These are phyloP conservation scores for Caranx melampygus DNA, from an alignment of 2,113 vertebrate genomes.

Conservation along the genomic window DNA sequence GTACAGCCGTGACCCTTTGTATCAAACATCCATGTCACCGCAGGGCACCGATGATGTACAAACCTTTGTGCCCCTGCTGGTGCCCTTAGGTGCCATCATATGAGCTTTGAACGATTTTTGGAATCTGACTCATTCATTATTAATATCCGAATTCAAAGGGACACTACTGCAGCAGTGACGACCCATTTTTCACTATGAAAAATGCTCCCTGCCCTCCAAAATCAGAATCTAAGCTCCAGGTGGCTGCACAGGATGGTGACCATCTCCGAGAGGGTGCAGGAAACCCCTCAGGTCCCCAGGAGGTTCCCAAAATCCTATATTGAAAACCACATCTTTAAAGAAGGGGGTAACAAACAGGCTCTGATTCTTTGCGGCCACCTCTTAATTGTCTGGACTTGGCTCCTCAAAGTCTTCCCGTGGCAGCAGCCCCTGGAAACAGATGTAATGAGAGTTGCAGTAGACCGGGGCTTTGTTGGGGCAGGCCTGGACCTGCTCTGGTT, in stretches of 20 bases:
- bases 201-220: neutral
- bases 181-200: neutral
- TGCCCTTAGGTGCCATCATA: slow-evolving; percentile 27
- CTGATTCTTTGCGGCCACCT: neutral
- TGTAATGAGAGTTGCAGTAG: slow-evolving; percentile 89
- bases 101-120: slow-evolving; percentile 23
- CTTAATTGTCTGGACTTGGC: slow-evolving; percentile 52
- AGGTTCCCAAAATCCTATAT: neutral
- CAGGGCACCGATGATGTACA: neutral
- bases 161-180: neutral
- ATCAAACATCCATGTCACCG: slow-evolving; percentile 10
- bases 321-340: slow-evolving; percentile 1
- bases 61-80: neutral
- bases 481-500: slow-evolving; percentile 91
- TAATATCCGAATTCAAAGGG: neutral
- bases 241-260: neutral
- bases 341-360: neutral
- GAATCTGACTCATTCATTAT: slow-evolving; percentile 21
- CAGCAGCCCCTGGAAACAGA: slow-evolving; percentile 85
- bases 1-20: slow-evolving; percentile 24
- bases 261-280: neutral
- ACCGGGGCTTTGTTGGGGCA: slow-evolving; percentile 89
- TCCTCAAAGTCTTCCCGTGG: slow-evolving; percentile 67
- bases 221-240: neutral
- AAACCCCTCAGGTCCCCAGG: neutral